These are phyloP conservation scores for Poliocrania exsul DNA, from an alignment of 2,797 vertebrate species.

Conservation along the genomic window DNA sequence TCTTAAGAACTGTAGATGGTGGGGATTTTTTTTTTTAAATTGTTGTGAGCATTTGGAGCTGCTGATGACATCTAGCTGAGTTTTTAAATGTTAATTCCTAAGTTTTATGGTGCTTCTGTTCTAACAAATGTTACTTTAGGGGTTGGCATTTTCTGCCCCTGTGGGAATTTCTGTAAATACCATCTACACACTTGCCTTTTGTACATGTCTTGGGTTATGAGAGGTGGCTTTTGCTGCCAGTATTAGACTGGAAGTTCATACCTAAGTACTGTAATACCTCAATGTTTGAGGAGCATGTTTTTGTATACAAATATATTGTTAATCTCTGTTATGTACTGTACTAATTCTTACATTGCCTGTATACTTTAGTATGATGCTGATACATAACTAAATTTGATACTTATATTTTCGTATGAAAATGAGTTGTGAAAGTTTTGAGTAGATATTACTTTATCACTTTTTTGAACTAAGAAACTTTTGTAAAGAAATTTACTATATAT, in stretches of 20 bases:
- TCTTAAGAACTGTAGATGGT: slow-evolving; percentile 65
- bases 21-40: slow-evolving; percentile 48
- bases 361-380: slow-evolving; percentile 99
- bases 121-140: slow-evolving; percentile 88
- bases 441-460: slow-evolving; percentile 99
- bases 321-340: slow-evolving; percentile 91
- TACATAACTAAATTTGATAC: slow-evolving; percentile 99
- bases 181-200: slow-evolving; percentile 95
- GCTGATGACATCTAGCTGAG: slow-evolving; percentile 77
- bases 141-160: slow-evolving; percentile 83
- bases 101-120: slow-evolving; percentile 93
- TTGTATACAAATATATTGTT: slow-evolving; percentile 98
- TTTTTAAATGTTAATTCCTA: slow-evolving; percentile 79
- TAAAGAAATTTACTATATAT: slow-evolving; percentile 97
- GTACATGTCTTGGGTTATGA: slow-evolving; percentile 86
- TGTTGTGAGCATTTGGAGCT: slow-evolving; percentile 75
- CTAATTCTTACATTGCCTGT: slow-evolving; percentile 98
- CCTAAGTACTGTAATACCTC: slow-evolving; percentile 99
- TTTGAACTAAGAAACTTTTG: slow-evolving; percentile 93
- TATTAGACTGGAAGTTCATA: slow-evolving; percentile 99
- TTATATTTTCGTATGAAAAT: slow-evolving; percentile 99
- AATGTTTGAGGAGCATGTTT: slow-evolving; percentile 94
- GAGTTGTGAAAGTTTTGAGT: slow-evolving; percentile 95
- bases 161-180: slow-evolving; percentile 94
- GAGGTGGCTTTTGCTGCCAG: slow-evolving; percentile 90